Percentiles rank a stretch among this genome's conserved stretches.
These are phyloP conservation scores for Hydropsyche betteni DNA, from an alignment of 2,888 invertebrate genomes.

Conservation along the genomic window DNA sequence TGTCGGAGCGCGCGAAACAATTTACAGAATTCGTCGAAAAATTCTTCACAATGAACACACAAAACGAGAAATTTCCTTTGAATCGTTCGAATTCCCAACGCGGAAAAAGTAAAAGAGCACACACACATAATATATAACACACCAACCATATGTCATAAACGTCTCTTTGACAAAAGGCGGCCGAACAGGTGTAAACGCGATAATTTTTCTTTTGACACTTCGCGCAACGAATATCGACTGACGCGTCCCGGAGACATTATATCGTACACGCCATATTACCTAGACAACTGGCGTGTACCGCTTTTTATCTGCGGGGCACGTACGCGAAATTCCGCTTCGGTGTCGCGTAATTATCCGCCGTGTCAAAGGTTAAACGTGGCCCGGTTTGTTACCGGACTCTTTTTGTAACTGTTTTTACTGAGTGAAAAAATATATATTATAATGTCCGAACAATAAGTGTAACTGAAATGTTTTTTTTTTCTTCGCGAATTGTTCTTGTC, in stretches of 20 bases:
- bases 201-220: slow-evolving; percentile 9
- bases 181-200: slow-evolving; percentile 16
- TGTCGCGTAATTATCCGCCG: slow-evolving; percentile 15
- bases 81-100: too few species aligned
- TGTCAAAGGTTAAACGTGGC: slow-evolving; percentile 25
- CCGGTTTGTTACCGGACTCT: slow-evolving; percentile 2
- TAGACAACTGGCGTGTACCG: not conserved
- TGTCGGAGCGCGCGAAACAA: too few species aligned
- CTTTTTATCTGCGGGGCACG: not conserved
- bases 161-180: too few species aligned
- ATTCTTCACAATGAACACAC: too few species aligned
- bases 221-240: slow-evolving; percentile 1
- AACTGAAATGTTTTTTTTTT: not conserved
- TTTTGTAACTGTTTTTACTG: not conserved
- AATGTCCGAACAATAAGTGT: not conserved
- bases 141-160: too few species aligned
- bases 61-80: too few species aligned
- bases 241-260: not conserved
- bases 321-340: not conserved
- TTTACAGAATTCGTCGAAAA: too few species aligned
- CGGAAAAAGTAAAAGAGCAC: too few species aligned
- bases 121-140: too few species aligned
- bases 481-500: slow-evolving; percentile 1
- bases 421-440: not conserved
- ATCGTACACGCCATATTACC: not conserved